phyloP scores from a whole-genome alignment of 2,797 vertebrate species.

The Pseudochirops cupreus region DNA sequence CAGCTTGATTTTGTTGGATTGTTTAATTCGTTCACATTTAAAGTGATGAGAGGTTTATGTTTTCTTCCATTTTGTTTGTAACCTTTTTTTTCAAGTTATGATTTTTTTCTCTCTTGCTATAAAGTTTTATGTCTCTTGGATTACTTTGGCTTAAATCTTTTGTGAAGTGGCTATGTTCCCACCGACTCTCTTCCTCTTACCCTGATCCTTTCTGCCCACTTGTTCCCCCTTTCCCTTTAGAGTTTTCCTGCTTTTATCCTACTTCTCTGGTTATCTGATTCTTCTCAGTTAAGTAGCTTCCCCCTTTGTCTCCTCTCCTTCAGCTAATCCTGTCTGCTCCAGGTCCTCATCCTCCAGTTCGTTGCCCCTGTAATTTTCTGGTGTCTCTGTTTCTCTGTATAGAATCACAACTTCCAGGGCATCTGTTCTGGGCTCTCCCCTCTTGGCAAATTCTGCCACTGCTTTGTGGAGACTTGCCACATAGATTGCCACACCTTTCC shows the following conservation, averaged over 20 bases:
- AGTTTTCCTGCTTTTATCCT: neutral
- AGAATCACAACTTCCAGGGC: neutral
- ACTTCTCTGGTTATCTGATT: neutral
- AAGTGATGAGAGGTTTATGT: neutral
- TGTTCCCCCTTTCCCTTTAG: neutral
- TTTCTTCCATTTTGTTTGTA: neutral
- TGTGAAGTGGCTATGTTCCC: neutral
- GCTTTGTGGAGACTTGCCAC: neutral
- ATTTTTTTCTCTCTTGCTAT: neutral
- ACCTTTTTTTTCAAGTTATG: neutral
- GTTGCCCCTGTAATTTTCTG: neutral
- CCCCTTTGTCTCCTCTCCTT: neutral
- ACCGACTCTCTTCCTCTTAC: neutral
- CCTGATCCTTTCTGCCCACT: neutral
- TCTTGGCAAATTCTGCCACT: neutral
- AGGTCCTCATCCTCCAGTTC: neutral
- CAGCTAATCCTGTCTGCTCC: neutral
- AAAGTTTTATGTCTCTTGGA: neutral
- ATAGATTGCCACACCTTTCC: neutral
- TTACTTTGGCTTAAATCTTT: neutral
- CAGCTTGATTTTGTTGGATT: neutral
- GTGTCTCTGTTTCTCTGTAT: neutral
- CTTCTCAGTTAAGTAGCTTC: neutral
- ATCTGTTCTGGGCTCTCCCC: neutral
- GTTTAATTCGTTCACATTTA: neutral